Percentiles rank a stretch among this genome's conserved stretches.
Evolutionary conservation across 1,140 invertebrate genomes (phyloP).

Genomic region (Musca domestica): DNA sequence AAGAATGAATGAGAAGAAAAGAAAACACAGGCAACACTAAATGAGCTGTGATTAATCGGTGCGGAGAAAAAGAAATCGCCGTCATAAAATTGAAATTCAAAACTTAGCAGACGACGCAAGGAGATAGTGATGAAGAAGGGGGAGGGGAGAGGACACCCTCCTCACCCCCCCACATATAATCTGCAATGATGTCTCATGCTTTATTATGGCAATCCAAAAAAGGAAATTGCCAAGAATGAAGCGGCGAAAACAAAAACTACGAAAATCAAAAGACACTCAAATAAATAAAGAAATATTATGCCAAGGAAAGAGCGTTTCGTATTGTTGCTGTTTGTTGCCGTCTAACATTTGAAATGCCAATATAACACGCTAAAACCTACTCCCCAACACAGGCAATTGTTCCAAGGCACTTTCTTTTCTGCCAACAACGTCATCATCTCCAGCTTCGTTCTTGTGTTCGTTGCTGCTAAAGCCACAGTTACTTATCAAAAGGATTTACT

Average conservation of each 20-base stretch:
- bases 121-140: background rate
- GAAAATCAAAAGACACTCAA: background rate
- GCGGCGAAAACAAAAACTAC: background rate
- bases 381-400: too few species aligned
- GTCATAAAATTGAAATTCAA: slow-evolving; percentile 6
- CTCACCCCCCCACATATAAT: background rate
- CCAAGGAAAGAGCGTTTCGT: too few species aligned
- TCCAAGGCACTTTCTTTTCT: too few species aligned
- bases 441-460: too few species aligned
- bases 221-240: background rate
- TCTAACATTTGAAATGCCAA: too few species aligned
- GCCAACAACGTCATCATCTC: too few species aligned
- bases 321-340: too few species aligned
- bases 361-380: too few species aligned
- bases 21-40: background rate
- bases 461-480: too few species aligned
- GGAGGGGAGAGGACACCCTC: background rate
- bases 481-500: too few species aligned
- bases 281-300: too few species aligned
- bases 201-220: background rate
- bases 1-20: background rate
- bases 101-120: background rate
- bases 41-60: slow-evolving; percentile 4
- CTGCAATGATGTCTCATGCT: background rate
- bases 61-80: background rate